Evolutionary conservation across 2,797 vertebrate genomes (phyloP).

Genomic region (Tarsius wallacei): DNA sequence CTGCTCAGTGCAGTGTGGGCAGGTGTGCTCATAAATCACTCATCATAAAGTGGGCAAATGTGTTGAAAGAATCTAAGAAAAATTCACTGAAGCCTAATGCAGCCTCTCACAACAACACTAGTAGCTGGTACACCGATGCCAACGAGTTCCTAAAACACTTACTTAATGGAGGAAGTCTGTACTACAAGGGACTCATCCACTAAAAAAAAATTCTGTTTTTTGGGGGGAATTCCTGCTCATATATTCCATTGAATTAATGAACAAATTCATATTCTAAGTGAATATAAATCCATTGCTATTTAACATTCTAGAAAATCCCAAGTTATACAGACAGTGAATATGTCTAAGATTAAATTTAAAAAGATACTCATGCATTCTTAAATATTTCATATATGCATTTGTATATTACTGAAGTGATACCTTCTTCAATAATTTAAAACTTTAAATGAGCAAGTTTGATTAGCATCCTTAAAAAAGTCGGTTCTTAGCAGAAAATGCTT

Average conservation of each 20-base stretch:
- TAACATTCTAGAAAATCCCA: slow-evolving; percentile 22
- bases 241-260: slow-evolving; percentile 13
- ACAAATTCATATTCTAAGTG: slow-evolving; percentile 35
- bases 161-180: too few species aligned
- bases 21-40: too few species aligned
- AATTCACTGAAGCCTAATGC: too few species aligned
- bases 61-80: too few species aligned
- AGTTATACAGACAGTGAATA: not conserved
- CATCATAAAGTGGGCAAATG: too few species aligned
- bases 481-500: slow-evolving; percentile 25
- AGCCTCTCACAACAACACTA: too few species aligned
- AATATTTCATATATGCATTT: slow-evolving; percentile 14
- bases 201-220: too few species aligned
- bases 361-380: not conserved
- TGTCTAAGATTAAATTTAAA: slow-evolving; percentile 33
- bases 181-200: too few species aligned
- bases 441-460: not conserved
- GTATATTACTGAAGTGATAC: not conserved
- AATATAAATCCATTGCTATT: slow-evolving; percentile 42
- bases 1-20: too few species aligned
- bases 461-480: slow-evolving; percentile 39
- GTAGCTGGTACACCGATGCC: too few species aligned
- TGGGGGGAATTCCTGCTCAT: not conserved
- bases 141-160: too few species aligned
- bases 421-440: not conserved